A percentile compares a stretch with the other conserved stretches of the same genome.
These are phyloP conservation scores for Fratercula arctica DNA, from an alignment of 2,797 vertebrate species.

Conservation along the genomic window DNA sequence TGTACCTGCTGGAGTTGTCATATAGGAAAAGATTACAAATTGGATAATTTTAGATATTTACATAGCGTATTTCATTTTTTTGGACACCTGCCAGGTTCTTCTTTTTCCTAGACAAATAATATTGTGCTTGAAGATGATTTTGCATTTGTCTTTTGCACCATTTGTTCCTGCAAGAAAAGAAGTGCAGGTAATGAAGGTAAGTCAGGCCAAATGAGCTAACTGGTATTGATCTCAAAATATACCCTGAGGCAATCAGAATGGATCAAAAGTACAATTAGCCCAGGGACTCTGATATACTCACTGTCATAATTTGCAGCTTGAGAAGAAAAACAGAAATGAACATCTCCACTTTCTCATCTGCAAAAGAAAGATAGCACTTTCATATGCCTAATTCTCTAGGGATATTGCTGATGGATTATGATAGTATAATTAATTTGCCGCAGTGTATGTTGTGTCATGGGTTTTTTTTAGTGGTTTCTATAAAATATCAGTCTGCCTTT, in stretches of 20 bases:
- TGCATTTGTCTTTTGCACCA: background rate
- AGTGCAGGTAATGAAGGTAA: background rate
- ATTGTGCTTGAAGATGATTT: background rate
- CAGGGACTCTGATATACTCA: background rate
- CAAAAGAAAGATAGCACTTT: background rate
- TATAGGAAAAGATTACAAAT: background rate
- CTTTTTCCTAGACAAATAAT: background rate
- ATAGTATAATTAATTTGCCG: conserved; percentile 18
- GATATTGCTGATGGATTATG: background rate
- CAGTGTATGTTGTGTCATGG: background rate
- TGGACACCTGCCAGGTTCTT: background rate
- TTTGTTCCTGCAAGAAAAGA: background rate
- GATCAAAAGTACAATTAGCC: conserved; percentile 32
- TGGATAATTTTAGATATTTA: background rate
- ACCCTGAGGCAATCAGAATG: background rate
- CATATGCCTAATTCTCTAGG: background rate
- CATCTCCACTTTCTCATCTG: background rate
- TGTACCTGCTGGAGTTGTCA: background rate
- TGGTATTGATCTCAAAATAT: background rate
- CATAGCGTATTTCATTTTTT: background rate
- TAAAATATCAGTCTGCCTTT: background rate
- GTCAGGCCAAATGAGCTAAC: background rate
- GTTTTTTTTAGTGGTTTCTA: background rate
- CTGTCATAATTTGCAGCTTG: background rate
- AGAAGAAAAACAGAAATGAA: background rate